phyloP scores from a whole-genome alignment of 2,113 vertebrate species.

The Megaceryle maxima region DNA sequence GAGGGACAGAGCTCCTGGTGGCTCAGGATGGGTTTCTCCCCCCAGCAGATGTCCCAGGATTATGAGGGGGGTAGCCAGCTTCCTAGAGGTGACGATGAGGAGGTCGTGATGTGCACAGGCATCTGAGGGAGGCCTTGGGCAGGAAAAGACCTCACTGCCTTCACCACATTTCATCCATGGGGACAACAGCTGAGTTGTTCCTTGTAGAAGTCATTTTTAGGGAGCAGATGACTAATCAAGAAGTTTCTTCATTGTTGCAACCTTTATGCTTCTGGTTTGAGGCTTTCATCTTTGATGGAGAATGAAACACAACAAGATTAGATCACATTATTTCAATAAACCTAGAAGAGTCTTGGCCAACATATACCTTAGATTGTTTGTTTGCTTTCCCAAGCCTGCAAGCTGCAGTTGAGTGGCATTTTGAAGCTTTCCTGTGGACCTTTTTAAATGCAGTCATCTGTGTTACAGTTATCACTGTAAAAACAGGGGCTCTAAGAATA shows the following conservation, averaged over 20 bases:
- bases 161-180: not conserved
- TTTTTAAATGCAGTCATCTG: not conserved
- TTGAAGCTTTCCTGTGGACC: not conserved
- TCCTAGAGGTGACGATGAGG: not conserved
- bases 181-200: not conserved
- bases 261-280: not conserved
- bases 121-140: not conserved
- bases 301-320: not conserved
- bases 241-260: not conserved
- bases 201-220: not conserved
- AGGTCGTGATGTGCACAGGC: accelerated
- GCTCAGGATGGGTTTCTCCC: not conserved
- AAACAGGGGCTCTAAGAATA: not conserved
- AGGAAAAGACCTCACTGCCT: not conserved
- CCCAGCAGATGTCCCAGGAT: not conserved
- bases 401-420: not conserved
- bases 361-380: not conserved
- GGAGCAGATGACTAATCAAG: not conserved
- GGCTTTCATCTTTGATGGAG: not conserved
- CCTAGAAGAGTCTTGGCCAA: not conserved
- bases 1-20: not conserved
- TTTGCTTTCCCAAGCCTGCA: not conserved
- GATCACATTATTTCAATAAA: not conserved
- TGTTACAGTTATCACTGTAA: not conserved
- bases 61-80: accelerated